Evolutionary conservation across 1,140 invertebrate species (phyloP), one percentile per base, ranked within the genome.

Genomic region (Aphaenogaster rudis): DNA sequence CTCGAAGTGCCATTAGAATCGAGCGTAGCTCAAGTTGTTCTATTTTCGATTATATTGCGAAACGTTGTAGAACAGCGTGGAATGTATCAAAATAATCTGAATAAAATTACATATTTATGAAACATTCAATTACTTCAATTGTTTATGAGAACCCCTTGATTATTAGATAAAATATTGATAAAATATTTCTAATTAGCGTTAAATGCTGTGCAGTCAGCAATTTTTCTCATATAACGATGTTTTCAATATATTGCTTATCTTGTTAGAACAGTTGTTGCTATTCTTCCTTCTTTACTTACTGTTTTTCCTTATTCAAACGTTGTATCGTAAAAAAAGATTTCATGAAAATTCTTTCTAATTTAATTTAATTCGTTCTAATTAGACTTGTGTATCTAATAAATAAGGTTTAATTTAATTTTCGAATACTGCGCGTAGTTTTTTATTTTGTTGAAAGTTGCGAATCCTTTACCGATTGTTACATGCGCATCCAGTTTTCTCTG

Each of bases 1-100:
- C 69, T 87, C 42, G 2, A 90, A 89, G 88, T 90, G 88, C 88
- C 88, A 90, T 90, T 89, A 82, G 80, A 71, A 88, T 86, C 81
- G 54, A 78, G 77, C 61, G 52, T 50, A 79, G 52, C 76, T 72
- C 74, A 89, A 80, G 63, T 89, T 50, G 48, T 72, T 33, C 33
- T 78, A 82, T 89, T 87, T 87, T 78, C 50, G 52, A 86, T 82
- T 50, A 74, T 77, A 63, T 63, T 42, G 79, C 74, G 61, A 42
- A 89, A 71, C 66, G 52, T 72, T 78, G 72, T 79, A 61, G 69
- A 50, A 50, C 42, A 84, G 54, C 52, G 69, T 74, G 80, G 28
- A 76, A 61, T 84, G 80, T 84, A 74, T 84, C 69, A 50, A 76
- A 74, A 74, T 84, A 82, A 84, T 61, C 57, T 33, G 54, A 84